Base-by-base conservation (phyloP, 2,113 vertebrate genomes). In the Chaetodon auriga region DNA sequence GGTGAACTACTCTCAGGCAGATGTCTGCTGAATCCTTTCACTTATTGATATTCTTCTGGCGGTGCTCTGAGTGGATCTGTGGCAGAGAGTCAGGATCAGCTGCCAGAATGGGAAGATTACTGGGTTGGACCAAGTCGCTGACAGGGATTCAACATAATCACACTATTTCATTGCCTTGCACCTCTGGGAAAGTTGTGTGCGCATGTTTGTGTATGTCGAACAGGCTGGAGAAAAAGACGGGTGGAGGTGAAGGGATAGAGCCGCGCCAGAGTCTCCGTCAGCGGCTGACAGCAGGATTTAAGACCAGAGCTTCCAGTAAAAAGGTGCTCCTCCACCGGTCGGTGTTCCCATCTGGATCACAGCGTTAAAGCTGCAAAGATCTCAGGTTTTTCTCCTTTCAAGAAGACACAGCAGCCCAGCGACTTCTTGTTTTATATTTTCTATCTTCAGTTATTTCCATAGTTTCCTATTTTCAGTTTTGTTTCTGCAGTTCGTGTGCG, bases 81-180 rank as follows among this genome's bases (percentile, higher is more conserved):
- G 57, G 75, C 82, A 64, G 8, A n/a, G 58, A 73, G 68, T 72
- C 68, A 78, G 65, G 61, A 57, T 2, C 68, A 3, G 46, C 65
- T 25, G 75, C 61, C 75, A 71, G 62, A 60, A 36, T 30, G 30
- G 14, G 53, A 66, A 36, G 66, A 81, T 85, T 81, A 85, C 5
- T 15, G 43, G 53, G 51, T 60, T 55, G 51, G 38, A 74, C 76
- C 57, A 0, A 41, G 55, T 38, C 72, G 43, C 43, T 36, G 75
- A 84, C 75, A 62, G 75, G 69, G 82, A 84, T 68, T 79, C 68
- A 73, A 36, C 35, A 54, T 61, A 78, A 73, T 80, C 71, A 46
- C n/a, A 15, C 65, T 14, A 21, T 74, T 80, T 64, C 35, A 64
- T 71, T 71, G n/a, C 72, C 72, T 55, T 71, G 78, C 77, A 71